Base-by-base conservation (phyloP, 1,140 invertebrate genomes). In the Kradibia gibbosae region DNA sequence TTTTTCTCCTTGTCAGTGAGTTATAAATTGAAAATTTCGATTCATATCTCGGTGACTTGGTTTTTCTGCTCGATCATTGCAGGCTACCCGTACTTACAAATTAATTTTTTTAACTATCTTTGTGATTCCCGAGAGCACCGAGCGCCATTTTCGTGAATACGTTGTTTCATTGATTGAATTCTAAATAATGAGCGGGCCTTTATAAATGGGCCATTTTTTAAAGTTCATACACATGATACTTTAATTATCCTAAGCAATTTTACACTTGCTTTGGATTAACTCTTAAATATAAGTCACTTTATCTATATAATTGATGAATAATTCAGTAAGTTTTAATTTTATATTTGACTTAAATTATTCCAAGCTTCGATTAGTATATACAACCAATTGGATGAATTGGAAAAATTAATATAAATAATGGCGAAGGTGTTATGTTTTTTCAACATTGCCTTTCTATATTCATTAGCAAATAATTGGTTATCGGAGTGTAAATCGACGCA, bases 1-100 rank as follows among this genome's bases (percentile, higher is more conserved):
- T 67, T n/a, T 67, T 67, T 39, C 36, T 39, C 34, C 62, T 67
- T 67, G 62, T 39, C 62, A 67, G 62, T 4, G 62, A 39, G 39
- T 67, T 39, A 67, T 67, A n/a, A 67, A 67, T 67, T 67, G 62
- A 67, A 67, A 67, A 39, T 22, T 67, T 39, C 34, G 62, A 67
- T 67, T n/a, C 15, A 15, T 67, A 36, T 67, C 62, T 67, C 20
- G 3, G 34, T n/a, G 4, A 39, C 34, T 22, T 28, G 62, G 20
- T 22, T 67, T 67, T 67, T 36, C n/a, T n/a, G 34, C 62, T 67
- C n/a, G 39, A 7, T 67, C 62, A 67, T n/a, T 39, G 7, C 34
- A 39, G 25, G 34, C 34, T n/a, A 39, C 34, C 15, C 62, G 5
- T 67, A 20, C 36, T 39, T 22, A n/a, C n/a, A n/a, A n/a, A n/a